Evolutionary conservation across 2,797 vertebrate species (phyloP).

Genomic region (Monodelphis domestica): DNA sequence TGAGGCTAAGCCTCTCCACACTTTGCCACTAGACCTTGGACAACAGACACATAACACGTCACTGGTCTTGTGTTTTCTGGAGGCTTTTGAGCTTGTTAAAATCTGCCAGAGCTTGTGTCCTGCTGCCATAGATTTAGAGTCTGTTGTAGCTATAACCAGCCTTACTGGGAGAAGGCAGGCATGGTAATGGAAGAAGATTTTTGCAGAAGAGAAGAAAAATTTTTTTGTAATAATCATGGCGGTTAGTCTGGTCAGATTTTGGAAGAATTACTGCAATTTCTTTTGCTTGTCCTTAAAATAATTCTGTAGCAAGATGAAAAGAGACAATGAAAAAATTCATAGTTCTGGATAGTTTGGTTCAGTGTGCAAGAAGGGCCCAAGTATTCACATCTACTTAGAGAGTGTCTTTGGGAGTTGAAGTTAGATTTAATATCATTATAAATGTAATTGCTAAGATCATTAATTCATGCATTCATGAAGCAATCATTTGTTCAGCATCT

Average conservation of each 20-base stretch:
- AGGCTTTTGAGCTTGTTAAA: not conserved
- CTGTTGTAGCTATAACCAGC: not conserved
- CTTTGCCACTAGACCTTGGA: not conserved
- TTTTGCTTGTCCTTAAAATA: slow-evolving; percentile 27
- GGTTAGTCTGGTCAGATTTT: slow-evolving; percentile 27
- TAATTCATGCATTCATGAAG: not conserved
- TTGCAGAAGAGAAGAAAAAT: not conserved
- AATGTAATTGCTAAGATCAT: not conserved
- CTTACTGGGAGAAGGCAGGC: not conserved
- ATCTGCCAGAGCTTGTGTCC: not conserved
- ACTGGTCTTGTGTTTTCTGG: not conserved
- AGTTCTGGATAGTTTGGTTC: not conserved
- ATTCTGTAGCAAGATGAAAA: not conserved
- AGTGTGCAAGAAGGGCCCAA: not conserved
- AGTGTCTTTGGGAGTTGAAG: not conserved
- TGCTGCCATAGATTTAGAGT: not conserved
- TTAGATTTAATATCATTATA: not conserved
- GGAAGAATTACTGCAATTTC: not conserved
- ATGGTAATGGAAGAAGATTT: not conserved
- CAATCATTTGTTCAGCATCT: not conserved
- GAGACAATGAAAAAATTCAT: not conserved
- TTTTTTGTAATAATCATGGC: not conserved
- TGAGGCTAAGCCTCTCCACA: not conserved
- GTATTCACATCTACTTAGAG: not conserved
- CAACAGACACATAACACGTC: not conserved